Evolutionary conservation across 2,888 invertebrate species (phyloP).

Genomic region (Drosophila diplacantha): DNA sequence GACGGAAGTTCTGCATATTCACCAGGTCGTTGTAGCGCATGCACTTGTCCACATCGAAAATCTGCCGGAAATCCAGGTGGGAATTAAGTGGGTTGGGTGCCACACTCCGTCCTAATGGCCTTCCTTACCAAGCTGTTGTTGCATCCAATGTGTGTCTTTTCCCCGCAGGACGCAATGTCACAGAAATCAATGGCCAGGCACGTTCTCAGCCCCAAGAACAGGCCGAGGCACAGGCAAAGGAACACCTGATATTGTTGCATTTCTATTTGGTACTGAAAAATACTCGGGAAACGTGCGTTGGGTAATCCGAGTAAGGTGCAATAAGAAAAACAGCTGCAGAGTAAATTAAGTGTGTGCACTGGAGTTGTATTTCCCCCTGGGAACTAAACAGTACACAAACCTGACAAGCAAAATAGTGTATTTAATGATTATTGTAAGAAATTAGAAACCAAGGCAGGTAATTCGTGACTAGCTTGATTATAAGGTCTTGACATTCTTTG

Average conservation of each 20-base stretch:
- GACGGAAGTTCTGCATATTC: slow-evolving; percentile 46
- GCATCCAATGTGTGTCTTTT: slow-evolving; percentile 49
- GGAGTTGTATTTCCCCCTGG: background rate
- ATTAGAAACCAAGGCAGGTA: background rate
- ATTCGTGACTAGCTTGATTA: background rate
- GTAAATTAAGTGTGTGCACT: background rate
- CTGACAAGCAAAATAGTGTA: background rate
- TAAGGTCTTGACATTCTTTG: background rate
- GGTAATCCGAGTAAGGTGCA: background rate
- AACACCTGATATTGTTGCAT: slow-evolving; percentile 35
- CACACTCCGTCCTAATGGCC: background rate
- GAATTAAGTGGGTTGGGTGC: background rate
- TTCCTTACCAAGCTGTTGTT: slow-evolving; percentile 52
- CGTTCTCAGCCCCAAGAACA: slow-evolving; percentile 1
- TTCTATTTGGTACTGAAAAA: slow-evolving; percentile 6
- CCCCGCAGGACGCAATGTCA: slow-evolving; percentile 44
- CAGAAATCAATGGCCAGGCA: slow-evolving; percentile 49
- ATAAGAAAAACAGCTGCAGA: background rate
- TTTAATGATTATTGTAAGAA: background rate
- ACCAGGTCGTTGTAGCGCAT: slow-evolving; percentile 23
- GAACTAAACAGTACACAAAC: slow-evolving; percentile 1
- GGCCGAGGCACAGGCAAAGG: background rate
- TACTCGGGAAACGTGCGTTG: background rate
- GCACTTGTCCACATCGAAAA: slow-evolving; percentile 45
- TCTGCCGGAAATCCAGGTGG: slow-evolving; percentile 21